Evolutionary conservation across 2,888 invertebrate genomes (phyloP).

Genomic region (Acanthosepion esculentum): DNA sequence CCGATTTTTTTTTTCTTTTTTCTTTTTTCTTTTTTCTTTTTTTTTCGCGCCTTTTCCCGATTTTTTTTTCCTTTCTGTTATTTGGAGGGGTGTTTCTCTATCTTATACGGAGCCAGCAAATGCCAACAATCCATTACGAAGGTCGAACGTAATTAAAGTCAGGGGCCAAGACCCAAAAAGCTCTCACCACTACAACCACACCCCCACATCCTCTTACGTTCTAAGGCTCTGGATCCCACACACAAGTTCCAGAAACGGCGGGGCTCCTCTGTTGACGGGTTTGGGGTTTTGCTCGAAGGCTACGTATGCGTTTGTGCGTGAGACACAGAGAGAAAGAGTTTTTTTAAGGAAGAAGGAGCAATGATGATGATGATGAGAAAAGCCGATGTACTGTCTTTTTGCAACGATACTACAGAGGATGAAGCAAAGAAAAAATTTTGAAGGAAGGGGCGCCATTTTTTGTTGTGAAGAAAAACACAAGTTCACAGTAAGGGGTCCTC

Average conservation of each 20-base stretch:
- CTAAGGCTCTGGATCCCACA: neutral
- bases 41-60: too few species aligned
- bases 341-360: neutral
- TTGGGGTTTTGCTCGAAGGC: neutral
- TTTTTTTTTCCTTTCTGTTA: neutral
- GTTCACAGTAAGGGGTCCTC: neutral
- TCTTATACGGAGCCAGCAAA: neutral
- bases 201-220: neutral
- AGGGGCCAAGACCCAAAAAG: neutral
- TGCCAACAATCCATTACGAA: conserved; percentile 2
- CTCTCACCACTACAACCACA: neutral
- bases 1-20: neutral
- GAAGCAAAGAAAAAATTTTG: neutral
- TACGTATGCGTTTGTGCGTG: neutral
- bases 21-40: too few species aligned
- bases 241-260: neutral
- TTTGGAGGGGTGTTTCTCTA: neutral
- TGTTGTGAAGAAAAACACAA: conserved; percentile 8
- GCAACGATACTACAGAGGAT: neutral
- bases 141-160: neutral
- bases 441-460: conserved; percentile 4
- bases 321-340: too few species aligned
- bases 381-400: neutral
- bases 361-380: conserved; percentile 4
- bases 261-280: neutral